Conservation (phyloP, 2,888 invertebrate species). For the Nomada lathburiana region DNA sequence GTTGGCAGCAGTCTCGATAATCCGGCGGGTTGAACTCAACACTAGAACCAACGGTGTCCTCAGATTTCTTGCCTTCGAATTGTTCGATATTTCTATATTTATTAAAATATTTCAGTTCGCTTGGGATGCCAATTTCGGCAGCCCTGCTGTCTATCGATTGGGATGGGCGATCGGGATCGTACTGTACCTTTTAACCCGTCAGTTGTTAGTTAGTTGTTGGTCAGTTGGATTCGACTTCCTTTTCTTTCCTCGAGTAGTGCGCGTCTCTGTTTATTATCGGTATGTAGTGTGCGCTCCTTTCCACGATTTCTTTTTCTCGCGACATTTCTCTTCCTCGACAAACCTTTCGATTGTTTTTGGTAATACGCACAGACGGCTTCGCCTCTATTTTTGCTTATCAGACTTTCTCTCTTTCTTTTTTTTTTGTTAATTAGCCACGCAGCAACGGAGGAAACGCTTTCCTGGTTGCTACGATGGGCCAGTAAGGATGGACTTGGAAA, state of each 20-base stretch:
- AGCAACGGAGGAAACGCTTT: constrained; percentile 11
- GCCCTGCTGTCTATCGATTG: too few species aligned
- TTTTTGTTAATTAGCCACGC: constrained; percentile 38
- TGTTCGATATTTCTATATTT: too few species aligned
- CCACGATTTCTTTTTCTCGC: not conserved
- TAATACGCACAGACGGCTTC: not conserved
- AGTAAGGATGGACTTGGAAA: not conserved
- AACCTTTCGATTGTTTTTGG: constrained; percentile 32
- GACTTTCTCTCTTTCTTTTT: constrained; percentile 12
- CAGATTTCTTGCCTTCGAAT: too few species aligned
- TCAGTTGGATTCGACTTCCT: constrained; percentile 1
- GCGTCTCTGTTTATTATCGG: not conserved
- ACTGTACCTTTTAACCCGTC: too few species aligned
- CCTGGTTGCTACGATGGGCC: constrained; percentile 17
- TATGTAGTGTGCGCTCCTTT: not conserved
- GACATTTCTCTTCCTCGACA: constrained; percentile 6
- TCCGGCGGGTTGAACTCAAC: too few species aligned
- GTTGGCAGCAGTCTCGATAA: too few species aligned
- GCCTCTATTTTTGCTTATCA: constrained; percentile 46
- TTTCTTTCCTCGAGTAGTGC: not conserved
- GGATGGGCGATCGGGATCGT: too few species aligned
- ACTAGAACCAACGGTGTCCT: too few species aligned
- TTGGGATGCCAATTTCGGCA: too few species aligned
- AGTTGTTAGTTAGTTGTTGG: too few species aligned
- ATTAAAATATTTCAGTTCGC: too few species aligned